Evolutionary conservation across 2,113 vertebrate species (phyloP), one percentile per base, ranked within the genome.

Genomic region (Symphodus melops): DNA sequence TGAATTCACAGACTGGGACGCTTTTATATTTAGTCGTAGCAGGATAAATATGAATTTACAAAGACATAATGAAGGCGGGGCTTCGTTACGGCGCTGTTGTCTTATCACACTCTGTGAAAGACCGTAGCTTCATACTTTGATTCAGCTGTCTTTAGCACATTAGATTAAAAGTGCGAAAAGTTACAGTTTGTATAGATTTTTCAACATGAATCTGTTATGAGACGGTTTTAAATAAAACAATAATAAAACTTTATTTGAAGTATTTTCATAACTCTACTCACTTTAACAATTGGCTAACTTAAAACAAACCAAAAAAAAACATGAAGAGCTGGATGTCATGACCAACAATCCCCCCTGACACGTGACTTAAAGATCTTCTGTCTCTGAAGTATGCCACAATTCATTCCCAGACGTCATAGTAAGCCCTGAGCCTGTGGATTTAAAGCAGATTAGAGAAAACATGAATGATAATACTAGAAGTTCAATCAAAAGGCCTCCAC

Each of bases 401-500:
- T 75, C 46, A 54, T 55, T 28, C 20, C 49, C 61, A 61, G 66
- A 83, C 20, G 14, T 79, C 78, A 68, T n/a, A 42, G 60, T 77
- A 68, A 77, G 61, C 68, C 56, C 41, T 37, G 49, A 79, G 63
- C 63, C 48, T 52, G 56, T 33, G 82, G 75, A 86, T 89, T 88
- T 77, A 82, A 59, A 63, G 17, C 62, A 88, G 75, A 84, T 78
- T 78, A 70, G 64, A 61, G 42, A 77, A 83, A 84, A 77, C 60
- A 75, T 79, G 59, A 87, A 77, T 77, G 67, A 86, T 74, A 74
- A 85, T 78, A 48, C 82, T 53, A 72, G 72, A 70, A 42, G 62
- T 82, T 77, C 55, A 65, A 21, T 59, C 33, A 53, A 75, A 59
- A 48, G 17, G 36, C 66, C n/a, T 61, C 55, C 5, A 4, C 23